Conservation (phyloP, 2,113 vertebrate species). For the Pachycephala philippinensis region DNA sequence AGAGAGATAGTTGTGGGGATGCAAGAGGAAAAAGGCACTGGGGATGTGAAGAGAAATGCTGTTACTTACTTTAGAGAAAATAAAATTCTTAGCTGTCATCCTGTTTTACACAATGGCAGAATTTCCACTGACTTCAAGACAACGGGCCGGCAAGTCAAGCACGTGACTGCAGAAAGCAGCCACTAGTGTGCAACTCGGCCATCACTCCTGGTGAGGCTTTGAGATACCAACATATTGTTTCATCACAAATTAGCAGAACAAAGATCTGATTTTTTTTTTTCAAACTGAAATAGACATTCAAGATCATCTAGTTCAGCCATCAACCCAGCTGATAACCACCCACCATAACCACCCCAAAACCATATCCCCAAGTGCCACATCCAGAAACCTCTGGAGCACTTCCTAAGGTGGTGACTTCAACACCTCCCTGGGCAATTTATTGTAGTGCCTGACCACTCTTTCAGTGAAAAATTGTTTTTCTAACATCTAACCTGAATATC, state of each 20-base stretch:
- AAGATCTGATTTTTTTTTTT: not conserved
- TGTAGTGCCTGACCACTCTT: not conserved
- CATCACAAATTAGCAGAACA: not conserved
- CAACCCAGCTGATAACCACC: too few species aligned
- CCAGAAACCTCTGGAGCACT: not conserved
- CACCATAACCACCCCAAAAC: not conserved
- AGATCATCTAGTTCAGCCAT: not conserved
- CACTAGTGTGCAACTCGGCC: not conserved
- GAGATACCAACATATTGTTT: not conserved
- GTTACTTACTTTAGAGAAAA: not conserved
- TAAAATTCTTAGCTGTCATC: not conserved
- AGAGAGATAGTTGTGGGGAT: not conserved
- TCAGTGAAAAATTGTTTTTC: not conserved
- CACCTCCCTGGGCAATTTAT: not conserved
- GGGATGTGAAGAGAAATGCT: not conserved
- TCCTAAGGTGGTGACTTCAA: not conserved
- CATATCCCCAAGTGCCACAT: not conserved
- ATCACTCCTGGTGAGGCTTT: not conserved
- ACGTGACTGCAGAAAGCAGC: accelerated
- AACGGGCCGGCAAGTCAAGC: not conserved
- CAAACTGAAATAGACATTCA: not conserved
- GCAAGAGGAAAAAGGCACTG: not conserved
- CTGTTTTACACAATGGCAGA: not conserved
- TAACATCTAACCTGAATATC: not conserved
- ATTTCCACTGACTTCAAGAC: not conserved